phyloP scores from a whole-genome alignment of 2,797 vertebrate genomes.

The Myotis daubentonii region DNA sequence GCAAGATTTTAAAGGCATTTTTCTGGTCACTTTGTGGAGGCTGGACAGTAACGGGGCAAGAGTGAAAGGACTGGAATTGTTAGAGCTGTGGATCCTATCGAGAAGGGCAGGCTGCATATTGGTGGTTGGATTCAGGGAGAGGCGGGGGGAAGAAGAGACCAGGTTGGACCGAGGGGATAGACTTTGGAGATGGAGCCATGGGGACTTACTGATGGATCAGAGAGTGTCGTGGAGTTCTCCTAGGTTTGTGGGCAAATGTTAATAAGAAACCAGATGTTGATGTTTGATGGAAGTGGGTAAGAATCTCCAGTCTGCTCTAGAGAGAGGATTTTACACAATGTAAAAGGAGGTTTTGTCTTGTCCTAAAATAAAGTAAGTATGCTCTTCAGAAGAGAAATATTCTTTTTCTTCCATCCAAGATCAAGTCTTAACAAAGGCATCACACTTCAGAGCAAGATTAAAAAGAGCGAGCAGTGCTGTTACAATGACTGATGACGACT shows the following conservation, averaged over 20 bases:
- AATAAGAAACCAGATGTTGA: background rate
- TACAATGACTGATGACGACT: background rate
- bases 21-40: background rate
- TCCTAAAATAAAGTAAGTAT: background rate
- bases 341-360: slow-evolving; percentile 2
- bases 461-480: background rate
- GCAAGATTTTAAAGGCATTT: background rate
- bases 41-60: background rate
- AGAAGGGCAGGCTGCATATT: background rate
- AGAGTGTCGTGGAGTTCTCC: background rate
- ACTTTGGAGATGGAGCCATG: background rate
- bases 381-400: background rate
- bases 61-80: background rate
- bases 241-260: background rate
- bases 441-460: slow-evolving; percentile 1
- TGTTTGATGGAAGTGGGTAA: background rate
- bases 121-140: background rate
- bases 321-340: background rate
- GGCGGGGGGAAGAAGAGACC: background rate
- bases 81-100: background rate
- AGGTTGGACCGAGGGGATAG: background rate
- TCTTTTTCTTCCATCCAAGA: slow-evolving; percentile 5
- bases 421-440: slow-evolving; percentile 25
- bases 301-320: background rate
- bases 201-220: background rate